A percentile compares a stretch with the other conserved stretches of the same genome.
Evolutionary conservation across 2,888 invertebrate genomes (phyloP).

Genomic region (Leptarthrus brevirostris): DNA sequence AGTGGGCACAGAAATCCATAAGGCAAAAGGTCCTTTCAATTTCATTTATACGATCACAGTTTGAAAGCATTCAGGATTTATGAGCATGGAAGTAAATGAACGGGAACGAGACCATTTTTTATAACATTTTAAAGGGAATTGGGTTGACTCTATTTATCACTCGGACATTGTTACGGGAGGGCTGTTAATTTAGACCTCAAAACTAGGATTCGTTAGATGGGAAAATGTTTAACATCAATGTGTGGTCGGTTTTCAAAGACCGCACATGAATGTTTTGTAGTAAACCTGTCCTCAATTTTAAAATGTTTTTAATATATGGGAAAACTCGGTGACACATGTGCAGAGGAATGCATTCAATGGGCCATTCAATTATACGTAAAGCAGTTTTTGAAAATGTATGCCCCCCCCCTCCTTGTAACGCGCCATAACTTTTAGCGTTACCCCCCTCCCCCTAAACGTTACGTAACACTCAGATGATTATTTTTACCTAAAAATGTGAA

Average conservation of each 20-base stretch:
- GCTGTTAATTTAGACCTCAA: constrained; percentile 33
- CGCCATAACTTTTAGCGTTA: no score
- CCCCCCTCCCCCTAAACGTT: no score
- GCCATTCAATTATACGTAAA: no score
- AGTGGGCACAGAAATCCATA: not conserved
- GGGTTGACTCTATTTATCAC: constrained; percentile 3
- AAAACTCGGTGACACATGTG: not conserved
- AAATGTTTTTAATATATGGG: no score
- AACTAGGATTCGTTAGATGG: not conserved
- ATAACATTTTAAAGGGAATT: constrained; percentile 11
- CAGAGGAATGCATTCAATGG: no score
- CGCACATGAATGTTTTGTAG: not conserved
- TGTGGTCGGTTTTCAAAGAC: not conserved
- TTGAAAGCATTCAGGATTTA: constrained; percentile 17
- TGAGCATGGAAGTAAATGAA: constrained; percentile 5
- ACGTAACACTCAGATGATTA: no score
- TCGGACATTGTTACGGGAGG: not conserved
- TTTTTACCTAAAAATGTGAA: no score
- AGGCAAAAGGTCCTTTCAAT: not conserved
- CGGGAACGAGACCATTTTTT: constrained; percentile 1
- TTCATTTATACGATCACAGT: constrained; percentile 20
- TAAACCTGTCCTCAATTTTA: not conserved
- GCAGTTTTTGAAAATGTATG: no score
- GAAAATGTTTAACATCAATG: not conserved
- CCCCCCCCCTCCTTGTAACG: no score